A percentile compares a stretch with the other conserved stretches of the same genome.
Conservation (phyloP, 2,888 invertebrate genomes). For the Aphrophora alni region DNA sequence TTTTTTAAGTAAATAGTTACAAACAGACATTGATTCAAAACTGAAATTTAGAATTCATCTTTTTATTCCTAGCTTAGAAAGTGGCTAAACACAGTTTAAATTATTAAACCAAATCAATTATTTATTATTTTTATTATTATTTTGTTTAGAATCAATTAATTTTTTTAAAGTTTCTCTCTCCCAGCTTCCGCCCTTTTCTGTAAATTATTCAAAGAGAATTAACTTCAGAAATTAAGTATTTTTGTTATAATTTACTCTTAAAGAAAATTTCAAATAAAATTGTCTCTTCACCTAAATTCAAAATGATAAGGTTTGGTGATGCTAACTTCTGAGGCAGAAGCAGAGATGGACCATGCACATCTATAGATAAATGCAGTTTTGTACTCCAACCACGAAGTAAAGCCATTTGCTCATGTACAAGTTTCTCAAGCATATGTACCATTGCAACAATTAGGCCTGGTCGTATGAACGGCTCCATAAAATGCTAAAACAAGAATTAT, state of each 20-base stretch:
- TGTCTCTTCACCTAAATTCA: slow-evolving; percentile 68
- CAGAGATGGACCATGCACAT: slow-evolving; percentile 76
- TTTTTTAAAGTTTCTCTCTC: no score
- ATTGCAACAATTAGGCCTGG: slow-evolving; percentile 47
- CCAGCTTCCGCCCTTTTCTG: no score
- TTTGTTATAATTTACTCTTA: background rate
- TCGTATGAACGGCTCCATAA: slow-evolving; percentile 63
- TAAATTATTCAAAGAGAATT: no score
- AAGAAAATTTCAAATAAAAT: background rate
- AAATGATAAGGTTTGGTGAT: slow-evolving; percentile 75
- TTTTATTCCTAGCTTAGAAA: no score
- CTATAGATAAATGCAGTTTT: slow-evolving; percentile 67
- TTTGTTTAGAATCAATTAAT: background rate
- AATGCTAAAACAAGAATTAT: slow-evolving; percentile 58
- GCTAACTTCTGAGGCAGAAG: slow-evolving; percentile 80
- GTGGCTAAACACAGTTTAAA: no score
- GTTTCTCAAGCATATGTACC: slow-evolving; percentile 56
- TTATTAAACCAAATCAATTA: slow-evolving; percentile 4
- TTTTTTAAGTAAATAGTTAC: no score
- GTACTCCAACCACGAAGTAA: slow-evolving; percentile 61
- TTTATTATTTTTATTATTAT: no score
- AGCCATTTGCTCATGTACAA: slow-evolving; percentile 56
- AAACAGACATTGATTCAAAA: no score
- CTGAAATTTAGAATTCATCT: no score
- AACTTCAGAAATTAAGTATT: no score